Percentiles rank a stretch among this genome's conserved stretches.
These are phyloP conservation scores for Balaeniceps rex DNA, from an alignment of 2,113 vertebrate species.

Conservation along the genomic window DNA sequence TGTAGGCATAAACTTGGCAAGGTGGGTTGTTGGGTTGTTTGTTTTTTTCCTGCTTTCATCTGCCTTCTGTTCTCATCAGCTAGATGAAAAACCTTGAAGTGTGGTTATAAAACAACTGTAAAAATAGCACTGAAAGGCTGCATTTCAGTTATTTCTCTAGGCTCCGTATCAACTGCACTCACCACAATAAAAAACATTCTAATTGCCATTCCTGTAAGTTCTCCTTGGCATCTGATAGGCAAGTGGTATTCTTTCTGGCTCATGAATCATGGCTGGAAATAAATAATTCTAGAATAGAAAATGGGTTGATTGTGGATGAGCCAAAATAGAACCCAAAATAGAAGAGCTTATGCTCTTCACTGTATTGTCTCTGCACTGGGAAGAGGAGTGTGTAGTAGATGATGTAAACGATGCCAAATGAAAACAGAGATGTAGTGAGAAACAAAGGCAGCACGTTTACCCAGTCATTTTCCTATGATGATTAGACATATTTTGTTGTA, in stretches of 20 bases:
- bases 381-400: background rate
- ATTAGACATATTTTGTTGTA: background rate
- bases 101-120: slow-evolving; percentile 1
- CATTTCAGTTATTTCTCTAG: background rate
- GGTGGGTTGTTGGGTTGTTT: background rate
- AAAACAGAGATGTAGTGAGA: background rate
- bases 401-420: background rate
- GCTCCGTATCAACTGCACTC: background rate
- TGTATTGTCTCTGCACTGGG: background rate
- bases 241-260: slow-evolving; percentile 41
- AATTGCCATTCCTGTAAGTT: slow-evolving; percentile 39
- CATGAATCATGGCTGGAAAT: slow-evolving; percentile 2
- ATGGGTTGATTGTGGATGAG: slow-evolving; percentile 28
- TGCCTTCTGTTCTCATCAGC: background rate
- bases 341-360: background rate
- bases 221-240: slow-evolving; percentile 10
- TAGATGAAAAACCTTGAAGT: background rate
- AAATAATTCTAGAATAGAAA: slow-evolving; percentile 41
- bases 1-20: background rate
- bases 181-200: background rate
- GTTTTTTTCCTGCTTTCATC: slow-evolving; percentile 4
- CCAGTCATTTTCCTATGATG: background rate
- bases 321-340: slow-evolving; percentile 46
- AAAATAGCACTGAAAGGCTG: slow-evolving; percentile 30
- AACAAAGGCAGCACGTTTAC: background rate